Evolutionary conservation across 2,888 invertebrate species (phyloP).

Genomic region (Abrostola tripartita): DNA sequence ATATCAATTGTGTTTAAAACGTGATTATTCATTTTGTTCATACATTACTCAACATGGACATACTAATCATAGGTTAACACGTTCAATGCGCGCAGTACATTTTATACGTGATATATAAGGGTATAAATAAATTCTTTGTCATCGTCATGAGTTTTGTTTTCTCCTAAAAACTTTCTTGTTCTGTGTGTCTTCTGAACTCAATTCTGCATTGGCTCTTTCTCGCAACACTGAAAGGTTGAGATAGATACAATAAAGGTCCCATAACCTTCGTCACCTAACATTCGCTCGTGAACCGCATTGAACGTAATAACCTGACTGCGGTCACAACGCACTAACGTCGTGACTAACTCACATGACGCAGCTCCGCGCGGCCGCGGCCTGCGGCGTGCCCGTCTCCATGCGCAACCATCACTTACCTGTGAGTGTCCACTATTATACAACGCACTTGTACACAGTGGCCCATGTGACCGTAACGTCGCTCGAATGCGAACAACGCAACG

Average conservation of each 20-base stretch:
- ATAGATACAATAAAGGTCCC: no score
- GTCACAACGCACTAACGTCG: constrained; percentile 42
- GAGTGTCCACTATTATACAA: constrained; percentile 61
- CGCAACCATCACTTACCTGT: constrained; percentile 73
- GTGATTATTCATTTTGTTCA: constrained; percentile 29
- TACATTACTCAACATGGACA: constrained; percentile 28
- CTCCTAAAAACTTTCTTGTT: no score
- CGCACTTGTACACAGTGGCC: constrained; percentile 31
- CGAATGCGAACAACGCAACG: no score
- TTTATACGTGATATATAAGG: no score
- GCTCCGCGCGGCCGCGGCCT: constrained; percentile 62
- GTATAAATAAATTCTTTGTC: no score
- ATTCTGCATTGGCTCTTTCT: no score
- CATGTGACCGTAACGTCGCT: background rate
- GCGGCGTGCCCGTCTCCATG: constrained; percentile 67
- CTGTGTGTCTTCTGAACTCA: no score
- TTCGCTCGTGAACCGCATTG: constrained; percentile 27
- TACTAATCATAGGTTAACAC: constrained; percentile 34
- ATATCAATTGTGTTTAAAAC: constrained; percentile 46
- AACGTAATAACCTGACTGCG: constrained; percentile 30
- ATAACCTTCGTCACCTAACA: background rate
- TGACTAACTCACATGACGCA: constrained; percentile 56
- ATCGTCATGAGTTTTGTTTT: no score
- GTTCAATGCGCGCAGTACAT: constrained; percentile 33
- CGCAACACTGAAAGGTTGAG: no score